Evolutionary conservation across 2,797 vertebrate genomes (phyloP).

Genomic region (Artibeus lituratus): DNA sequence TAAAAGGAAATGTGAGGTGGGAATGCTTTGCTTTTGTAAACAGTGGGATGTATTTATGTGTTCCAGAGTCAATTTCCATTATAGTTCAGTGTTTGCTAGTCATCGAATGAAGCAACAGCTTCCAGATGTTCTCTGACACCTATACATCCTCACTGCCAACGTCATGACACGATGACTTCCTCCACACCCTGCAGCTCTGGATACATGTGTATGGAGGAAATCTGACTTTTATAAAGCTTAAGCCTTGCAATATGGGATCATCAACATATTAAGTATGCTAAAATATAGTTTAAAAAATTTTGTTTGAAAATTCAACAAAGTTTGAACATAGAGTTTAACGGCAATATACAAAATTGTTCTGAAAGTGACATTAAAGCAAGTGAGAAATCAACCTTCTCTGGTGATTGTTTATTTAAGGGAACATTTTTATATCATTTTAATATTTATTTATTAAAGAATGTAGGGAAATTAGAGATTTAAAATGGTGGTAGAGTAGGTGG

Average conservation of each 20-base stretch:
- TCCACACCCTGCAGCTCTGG: background rate
- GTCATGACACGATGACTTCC: background rate
- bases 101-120: background rate
- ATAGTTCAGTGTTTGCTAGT: background rate
- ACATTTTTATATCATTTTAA: background rate
- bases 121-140: background rate
- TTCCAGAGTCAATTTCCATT: background rate
- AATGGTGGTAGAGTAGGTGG: background rate
- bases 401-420: background rate
- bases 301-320: background rate
- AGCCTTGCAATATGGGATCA: background rate
- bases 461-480: background rate
- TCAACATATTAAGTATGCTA: background rate
- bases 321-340: background rate
- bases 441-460: background rate
- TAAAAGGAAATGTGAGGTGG: background rate
- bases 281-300: background rate
- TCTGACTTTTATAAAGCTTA: background rate
- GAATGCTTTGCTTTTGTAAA: background rate
- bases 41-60: background rate
- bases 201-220: background rate
- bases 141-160: background rate
- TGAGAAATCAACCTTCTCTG: background rate
- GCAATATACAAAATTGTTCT: background rate
- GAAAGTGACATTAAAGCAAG: background rate